A percentile compares a stretch with the other conserved stretches of the same genome.
phyloP scores from a whole-genome alignment of 2,113 vertebrate species.

The Tapirus terrestris region DNA sequence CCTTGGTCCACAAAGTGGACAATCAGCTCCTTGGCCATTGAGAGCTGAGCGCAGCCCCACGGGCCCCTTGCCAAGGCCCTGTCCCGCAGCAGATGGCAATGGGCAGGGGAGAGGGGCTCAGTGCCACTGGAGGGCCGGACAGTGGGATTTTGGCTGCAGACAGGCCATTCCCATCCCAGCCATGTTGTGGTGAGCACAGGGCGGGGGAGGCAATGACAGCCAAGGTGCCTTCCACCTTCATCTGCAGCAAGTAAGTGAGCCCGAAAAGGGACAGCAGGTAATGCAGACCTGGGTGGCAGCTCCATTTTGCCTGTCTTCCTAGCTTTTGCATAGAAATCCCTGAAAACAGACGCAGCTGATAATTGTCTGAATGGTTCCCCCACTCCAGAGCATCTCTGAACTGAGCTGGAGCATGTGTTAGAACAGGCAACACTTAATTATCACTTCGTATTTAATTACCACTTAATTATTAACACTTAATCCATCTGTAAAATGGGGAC shows the following conservation, averaged over 20 bases:
- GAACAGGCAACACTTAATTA: conserved; percentile 76
- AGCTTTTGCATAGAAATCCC: not conserved
- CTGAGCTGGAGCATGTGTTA: conserved; percentile 52
- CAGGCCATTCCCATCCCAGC: not conserved
- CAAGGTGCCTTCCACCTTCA: not conserved
- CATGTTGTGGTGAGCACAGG: not conserved
- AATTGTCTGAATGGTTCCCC: conserved; percentile 12
- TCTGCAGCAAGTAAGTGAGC: not conserved
- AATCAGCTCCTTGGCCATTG: conserved; percentile 34
- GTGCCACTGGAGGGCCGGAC: not conserved
- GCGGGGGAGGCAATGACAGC: not conserved
- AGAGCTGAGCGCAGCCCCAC: not conserved
- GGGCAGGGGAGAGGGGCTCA: not conserved
- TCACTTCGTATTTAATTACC: conserved; percentile 74
- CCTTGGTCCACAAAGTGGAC: conserved; percentile 61
- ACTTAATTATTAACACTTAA: conserved; percentile 81
- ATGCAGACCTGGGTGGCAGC: not conserved
- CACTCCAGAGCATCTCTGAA: conserved; percentile 49
- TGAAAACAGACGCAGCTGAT: conserved; percentile 26
- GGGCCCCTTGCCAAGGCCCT: not conserved
- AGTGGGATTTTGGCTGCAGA: not conserved
- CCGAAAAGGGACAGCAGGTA: not conserved
- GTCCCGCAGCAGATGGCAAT: conserved; percentile 53
- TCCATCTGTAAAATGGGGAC: conserved; percentile 84
- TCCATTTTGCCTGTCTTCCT: not conserved